Evolutionary conservation across 1,140 invertebrate genomes (phyloP).

Genomic region (Drosophila seguyi): DNA sequence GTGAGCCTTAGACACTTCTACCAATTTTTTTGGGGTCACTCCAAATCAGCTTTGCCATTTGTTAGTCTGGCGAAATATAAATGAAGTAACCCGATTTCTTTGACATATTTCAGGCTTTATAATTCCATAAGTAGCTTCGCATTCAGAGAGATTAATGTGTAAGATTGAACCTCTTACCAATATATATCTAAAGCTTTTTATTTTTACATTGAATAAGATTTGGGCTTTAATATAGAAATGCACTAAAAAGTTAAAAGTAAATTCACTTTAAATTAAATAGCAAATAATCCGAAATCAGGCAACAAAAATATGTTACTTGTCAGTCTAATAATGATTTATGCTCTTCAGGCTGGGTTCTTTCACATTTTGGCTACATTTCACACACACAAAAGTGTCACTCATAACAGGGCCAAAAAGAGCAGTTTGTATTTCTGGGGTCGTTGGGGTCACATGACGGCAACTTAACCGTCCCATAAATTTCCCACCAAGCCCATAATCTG

Average conservation of each 20-base stretch:
- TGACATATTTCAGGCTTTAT: conserved; percentile 19
- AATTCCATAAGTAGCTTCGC: neutral
- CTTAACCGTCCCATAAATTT: conserved; percentile 31
- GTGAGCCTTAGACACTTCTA: conserved; percentile 17
- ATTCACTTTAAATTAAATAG: neutral
- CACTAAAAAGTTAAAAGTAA: neutral
- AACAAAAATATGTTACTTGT: conserved; percentile 15
- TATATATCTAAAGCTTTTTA: neutral
- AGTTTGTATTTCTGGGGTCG: conserved; percentile 5
- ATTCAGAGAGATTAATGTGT: neutral
- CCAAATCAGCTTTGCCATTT: conserved; percentile 31
- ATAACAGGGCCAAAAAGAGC: conserved; percentile 17
- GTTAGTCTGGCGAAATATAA: conserved; percentile 23
- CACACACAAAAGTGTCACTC: conserved; percentile 40
- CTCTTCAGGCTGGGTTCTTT: conserved; percentile 1
- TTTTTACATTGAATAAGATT: neutral
- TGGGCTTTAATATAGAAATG: no score
- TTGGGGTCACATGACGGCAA: conserved; percentile 23
- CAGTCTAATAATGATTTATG: conserved; percentile 41
- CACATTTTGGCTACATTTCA: conserved; percentile 29
- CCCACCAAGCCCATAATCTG: conserved; percentile 29
- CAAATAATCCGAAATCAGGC: conserved; percentile 17
- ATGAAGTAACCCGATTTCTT: conserved; percentile 17
- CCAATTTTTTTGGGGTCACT: conserved; percentile 30
- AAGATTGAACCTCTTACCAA: no score